Conservation (phyloP, 2,113 vertebrate species). For the Cryptoleucopteryx plumbea region DNA sequence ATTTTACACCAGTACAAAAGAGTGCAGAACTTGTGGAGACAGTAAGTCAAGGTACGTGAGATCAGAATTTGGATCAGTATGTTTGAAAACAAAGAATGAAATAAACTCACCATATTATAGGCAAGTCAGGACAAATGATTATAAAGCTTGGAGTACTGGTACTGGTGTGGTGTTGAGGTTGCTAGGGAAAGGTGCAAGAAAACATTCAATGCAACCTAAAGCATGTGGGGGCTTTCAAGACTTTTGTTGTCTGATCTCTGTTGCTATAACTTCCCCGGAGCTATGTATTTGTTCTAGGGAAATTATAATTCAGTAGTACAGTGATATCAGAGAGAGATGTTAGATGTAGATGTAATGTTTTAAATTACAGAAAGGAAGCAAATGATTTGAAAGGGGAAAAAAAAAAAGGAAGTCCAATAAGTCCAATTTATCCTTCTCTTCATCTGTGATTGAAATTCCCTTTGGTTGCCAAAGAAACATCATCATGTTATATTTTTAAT, state of each 20-base stretch:
- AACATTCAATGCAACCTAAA: neutral
- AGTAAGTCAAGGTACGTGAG: constrained; percentile 6
- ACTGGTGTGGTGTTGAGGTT: neutral
- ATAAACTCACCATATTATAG: neutral
- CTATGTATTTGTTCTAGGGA: neutral
- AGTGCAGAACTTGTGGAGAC: neutral
- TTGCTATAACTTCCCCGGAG: neutral
- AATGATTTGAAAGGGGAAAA: neutral
- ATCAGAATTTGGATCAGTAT: constrained; percentile 32
- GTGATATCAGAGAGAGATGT: neutral
- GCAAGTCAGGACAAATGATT: neutral
- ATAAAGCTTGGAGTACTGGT: neutral
- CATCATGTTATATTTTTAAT: neutral
- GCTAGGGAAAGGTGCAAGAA: constrained; percentile 27
- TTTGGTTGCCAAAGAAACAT: neutral
- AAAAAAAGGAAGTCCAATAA: neutral
- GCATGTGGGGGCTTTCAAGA: neutral
- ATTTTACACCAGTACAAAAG: neutral
- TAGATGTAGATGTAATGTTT: neutral
- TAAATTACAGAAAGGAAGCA: neutral
- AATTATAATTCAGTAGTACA: neutral
- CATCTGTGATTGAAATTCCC: neutral
- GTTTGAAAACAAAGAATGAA: neutral
- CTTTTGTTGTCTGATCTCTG: neutral
- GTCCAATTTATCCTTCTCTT: neutral